Percentiles rank a stretch among this genome's conserved stretches.
These are phyloP conservation scores for Asbolus verrucosus DNA, from an alignment of 1,140 invertebrate genomes.

Conservation along the genomic window DNA sequence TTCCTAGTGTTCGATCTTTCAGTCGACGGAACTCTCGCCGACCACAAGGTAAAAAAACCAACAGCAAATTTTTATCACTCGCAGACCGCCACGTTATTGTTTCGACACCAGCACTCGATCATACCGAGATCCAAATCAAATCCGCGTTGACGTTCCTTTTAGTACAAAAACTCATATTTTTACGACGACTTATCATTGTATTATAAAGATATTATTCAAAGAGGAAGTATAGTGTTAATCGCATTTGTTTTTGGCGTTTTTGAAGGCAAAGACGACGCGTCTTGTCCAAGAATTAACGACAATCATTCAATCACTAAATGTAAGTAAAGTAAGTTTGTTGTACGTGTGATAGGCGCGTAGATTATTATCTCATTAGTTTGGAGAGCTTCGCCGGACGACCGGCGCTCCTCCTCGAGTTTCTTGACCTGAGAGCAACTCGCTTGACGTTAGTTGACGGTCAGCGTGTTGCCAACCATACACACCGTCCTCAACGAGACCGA, in stretches of 20 bases:
- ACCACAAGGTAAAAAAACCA: slow-evolving; percentile 34
- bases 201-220: slow-evolving; percentile 36
- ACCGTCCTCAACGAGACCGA: slow-evolving; percentile 49
- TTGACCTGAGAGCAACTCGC: slow-evolving; percentile 46
- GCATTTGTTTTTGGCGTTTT: slow-evolving; percentile 57
- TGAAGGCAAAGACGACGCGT: slow-evolving; percentile 64
- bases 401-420: slow-evolving; percentile 48
- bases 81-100: slow-evolving; percentile 36
- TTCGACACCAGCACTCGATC: slow-evolving; percentile 30
- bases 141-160: slow-evolving; percentile 56
- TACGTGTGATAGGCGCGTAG: slow-evolving; percentile 46
- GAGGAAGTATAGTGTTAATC: slow-evolving; percentile 29
- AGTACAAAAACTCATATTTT: slow-evolving; percentile 57
- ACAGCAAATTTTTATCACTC: slow-evolving; percentile 39
- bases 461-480: slow-evolving; percentile 35
- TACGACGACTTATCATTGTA: slow-evolving; percentile 39
- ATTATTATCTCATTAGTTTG: slow-evolving; percentile 28
- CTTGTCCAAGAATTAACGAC: slow-evolving; percentile 65
- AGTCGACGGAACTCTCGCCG: slow-evolving; percentile 37
- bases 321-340: slow-evolving; percentile 49
- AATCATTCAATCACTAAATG: slow-evolving; percentile 61
- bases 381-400: slow-evolving; percentile 30
- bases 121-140: slow-evolving; percentile 11
- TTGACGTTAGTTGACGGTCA: slow-evolving; percentile 5
- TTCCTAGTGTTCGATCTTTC: slow-evolving; percentile 38